Percentiles rank a stretch among this genome's conserved stretches.
phyloP scores from a whole-genome alignment of 2,797 vertebrate genomes.

The Xenops minutus region DNA sequence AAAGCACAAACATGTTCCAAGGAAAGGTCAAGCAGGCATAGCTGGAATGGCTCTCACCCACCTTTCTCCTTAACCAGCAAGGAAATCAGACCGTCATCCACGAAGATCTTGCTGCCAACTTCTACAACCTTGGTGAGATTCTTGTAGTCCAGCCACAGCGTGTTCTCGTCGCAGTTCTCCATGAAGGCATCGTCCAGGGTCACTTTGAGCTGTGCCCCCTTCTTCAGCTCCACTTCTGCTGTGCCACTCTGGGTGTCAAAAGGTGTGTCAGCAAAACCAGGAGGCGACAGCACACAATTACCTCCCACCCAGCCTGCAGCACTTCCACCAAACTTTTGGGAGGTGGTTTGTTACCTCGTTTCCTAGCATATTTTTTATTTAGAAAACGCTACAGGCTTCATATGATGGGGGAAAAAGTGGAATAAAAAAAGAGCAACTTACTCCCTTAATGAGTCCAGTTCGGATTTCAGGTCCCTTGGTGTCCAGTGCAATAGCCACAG shows the following conservation, averaged over 20 bases:
- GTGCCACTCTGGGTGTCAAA: slow-evolving; percentile 84
- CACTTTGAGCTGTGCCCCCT: slow-evolving; percentile 86
- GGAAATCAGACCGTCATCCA: slow-evolving; percentile 96
- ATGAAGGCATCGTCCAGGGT: slow-evolving; percentile 88
- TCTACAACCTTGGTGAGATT: slow-evolving; percentile 92
- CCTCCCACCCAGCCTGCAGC: background rate
- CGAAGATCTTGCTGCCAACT: slow-evolving; percentile 90
- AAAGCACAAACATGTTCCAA: background rate
- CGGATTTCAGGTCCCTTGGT: slow-evolving; percentile 99
- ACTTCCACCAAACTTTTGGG: background rate
- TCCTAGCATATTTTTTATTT: background rate
- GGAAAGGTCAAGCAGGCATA: background rate
- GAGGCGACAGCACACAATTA: background rate
- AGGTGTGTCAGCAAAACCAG: background rate
- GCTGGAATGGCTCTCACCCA: slow-evolving; percentile 21
- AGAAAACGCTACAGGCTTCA: background rate
- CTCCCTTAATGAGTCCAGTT: slow-evolving; percentile 97
- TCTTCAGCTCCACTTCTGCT: slow-evolving; percentile 94
- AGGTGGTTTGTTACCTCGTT: fast-evolving
- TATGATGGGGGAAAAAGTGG: fast-evolving
- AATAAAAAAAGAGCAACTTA: slow-evolving; percentile 72
- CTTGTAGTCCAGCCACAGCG: slow-evolving; percentile 96
- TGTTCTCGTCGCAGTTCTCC: slow-evolving; percentile 87
- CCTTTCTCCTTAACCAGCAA: slow-evolving; percentile 90
- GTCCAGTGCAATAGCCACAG: slow-evolving; percentile 94